Evolutionary conservation across 2,888 invertebrate species (phyloP).

Genomic region (Nemotelus nigrinus): DNA sequence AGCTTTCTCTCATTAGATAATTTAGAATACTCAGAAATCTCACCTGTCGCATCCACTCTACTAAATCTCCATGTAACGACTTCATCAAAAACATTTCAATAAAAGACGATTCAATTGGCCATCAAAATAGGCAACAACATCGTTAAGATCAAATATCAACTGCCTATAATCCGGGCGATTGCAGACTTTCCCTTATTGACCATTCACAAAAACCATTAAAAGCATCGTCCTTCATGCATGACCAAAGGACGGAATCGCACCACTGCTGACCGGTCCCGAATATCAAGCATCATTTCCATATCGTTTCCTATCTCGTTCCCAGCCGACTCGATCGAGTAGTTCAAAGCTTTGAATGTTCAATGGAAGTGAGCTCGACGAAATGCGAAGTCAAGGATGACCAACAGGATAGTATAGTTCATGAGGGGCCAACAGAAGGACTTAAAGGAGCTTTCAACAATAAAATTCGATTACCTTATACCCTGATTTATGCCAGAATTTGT

Average conservation of each 20-base stretch:
- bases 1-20: no score
- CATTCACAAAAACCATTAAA: slow-evolving; percentile 39
- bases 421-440: slow-evolving; percentile 46
- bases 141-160: slow-evolving; percentile 6
- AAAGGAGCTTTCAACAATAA: slow-evolving; percentile 52
- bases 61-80: slow-evolving; percentile 35
- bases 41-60: background rate
- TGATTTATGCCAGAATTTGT: slow-evolving; percentile 51
- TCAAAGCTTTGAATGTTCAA: background rate
- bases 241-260: slow-evolving; percentile 17
- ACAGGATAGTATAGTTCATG: slow-evolving; percentile 23
- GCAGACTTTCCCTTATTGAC: slow-evolving; percentile 39
- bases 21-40: no score
- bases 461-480: slow-evolving; percentile 52
- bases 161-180: slow-evolving; percentile 29
- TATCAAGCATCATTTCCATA: slow-evolving; percentile 19
- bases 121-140: slow-evolving; percentile 36
- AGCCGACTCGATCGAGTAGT: slow-evolving; percentile 32
- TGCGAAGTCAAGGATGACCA: background rate
- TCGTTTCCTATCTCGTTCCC: slow-evolving; percentile 8
- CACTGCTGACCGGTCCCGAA: slow-evolving; percentile 25
- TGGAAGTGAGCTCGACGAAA: background rate
- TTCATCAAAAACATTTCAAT: slow-evolving; percentile 37
- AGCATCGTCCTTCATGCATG: slow-evolving; percentile 4
- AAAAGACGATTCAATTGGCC: slow-evolving; percentile 38